phyloP scores from a whole-genome alignment of 2,113 vertebrate species.

The Xyrauchen texanus region DNA sequence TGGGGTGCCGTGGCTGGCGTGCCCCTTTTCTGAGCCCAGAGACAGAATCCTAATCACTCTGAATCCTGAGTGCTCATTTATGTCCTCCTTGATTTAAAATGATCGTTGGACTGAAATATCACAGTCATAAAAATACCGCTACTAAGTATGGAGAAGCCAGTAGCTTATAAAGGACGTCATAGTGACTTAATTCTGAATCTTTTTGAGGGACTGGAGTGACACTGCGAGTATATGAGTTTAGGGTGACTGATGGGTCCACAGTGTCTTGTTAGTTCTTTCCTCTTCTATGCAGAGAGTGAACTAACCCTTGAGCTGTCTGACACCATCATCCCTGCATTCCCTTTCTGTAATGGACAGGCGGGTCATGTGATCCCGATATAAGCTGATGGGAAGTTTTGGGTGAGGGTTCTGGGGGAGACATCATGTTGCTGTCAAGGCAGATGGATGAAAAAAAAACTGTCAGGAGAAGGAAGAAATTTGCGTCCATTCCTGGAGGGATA shows the following conservation, averaged over 20 bases:
- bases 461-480: slow-evolving; percentile 2
- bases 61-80: not conserved
- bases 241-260: slow-evolving; percentile 2
- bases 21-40: too few species aligned
- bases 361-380: slow-evolving; percentile 7
- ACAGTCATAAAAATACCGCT: not conserved
- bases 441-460: not conserved
- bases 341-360: slow-evolving; percentile 9
- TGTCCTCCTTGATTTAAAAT: not conserved
- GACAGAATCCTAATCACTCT: too few species aligned
- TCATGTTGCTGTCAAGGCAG: slow-evolving; percentile 6
- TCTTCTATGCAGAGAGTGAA: not conserved
- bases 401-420: not conserved
- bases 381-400: not conserved
- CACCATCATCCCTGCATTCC: not conserved
- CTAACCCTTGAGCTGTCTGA: slow-evolving; percentile 8
- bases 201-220: not conserved
- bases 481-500: not conserved
- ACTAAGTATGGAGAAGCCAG: slow-evolving; percentile 5
- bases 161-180: not conserved
- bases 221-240: not conserved
- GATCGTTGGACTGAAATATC: not conserved
- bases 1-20: too few species aligned
- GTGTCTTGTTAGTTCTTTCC: not conserved
- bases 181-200: slow-evolving; percentile 15